Conservation (phyloP, 2,797 vertebrate genomes). For the Sylvilagus floridanus region DNA sequence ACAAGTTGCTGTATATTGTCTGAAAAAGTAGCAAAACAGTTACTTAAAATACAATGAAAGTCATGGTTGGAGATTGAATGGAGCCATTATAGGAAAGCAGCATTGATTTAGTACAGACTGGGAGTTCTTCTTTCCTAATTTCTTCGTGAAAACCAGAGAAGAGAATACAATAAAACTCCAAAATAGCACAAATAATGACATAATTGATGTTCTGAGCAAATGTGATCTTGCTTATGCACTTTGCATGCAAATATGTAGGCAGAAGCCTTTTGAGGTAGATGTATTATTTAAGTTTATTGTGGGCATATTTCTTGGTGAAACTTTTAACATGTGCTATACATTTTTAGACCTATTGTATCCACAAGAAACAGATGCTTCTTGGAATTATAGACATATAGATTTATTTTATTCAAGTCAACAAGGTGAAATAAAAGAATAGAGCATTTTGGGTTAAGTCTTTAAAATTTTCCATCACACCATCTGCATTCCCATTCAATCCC, state of each 20-base stretch:
- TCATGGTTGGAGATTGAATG: not conserved
- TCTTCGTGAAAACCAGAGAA: not conserved
- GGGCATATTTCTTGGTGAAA: constrained; percentile 36
- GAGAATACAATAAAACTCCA: not conserved
- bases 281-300: not conserved
- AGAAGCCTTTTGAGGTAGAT: not conserved
- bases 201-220: not conserved
- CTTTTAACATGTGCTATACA: constrained; percentile 57
- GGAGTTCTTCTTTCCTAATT: not conserved
- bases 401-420: constrained; percentile 87
- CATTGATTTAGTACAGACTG: rapidly evolving
- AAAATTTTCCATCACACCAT: constrained; percentile 85
- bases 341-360: constrained; percentile 71
- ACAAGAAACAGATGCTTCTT: constrained; percentile 89
- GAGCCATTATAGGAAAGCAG: not conserved
- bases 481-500: constrained; percentile 84
- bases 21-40: not conserved
- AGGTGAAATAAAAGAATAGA: constrained; percentile 86
- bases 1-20: not conserved
- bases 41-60: not conserved
- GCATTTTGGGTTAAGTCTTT: constrained; percentile 84
- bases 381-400: constrained; percentile 85
- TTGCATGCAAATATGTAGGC: not conserved
- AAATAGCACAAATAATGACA: not conserved
- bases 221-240: not conserved